Percentiles rank a stretch among this genome's conserved stretches.
Evolutionary conservation across 1,140 invertebrate genomes (phyloP).

Genomic region (Parapsyche elsis): DNA sequence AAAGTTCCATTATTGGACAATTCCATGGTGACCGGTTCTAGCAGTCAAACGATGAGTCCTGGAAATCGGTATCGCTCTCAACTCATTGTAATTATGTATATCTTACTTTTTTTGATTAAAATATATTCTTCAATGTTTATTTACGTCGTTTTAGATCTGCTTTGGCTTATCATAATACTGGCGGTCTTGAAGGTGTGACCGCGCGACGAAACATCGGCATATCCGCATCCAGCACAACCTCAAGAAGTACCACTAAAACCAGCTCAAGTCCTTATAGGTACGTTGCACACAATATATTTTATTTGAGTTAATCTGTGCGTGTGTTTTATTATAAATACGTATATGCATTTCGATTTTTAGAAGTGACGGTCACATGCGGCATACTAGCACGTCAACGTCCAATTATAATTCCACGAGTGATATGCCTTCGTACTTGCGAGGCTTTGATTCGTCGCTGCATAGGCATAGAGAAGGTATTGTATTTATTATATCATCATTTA

Average conservation of each 20-base stretch:
- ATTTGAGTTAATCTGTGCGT: slow-evolving; percentile 37
- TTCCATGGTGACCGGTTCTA: slow-evolving; percentile 76
- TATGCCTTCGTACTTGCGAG: slow-evolving; percentile 74
- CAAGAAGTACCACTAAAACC: slow-evolving; percentile 93
- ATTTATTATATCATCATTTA: background rate
- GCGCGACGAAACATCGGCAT: slow-evolving; percentile 88
- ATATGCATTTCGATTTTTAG: slow-evolving; percentile 58
- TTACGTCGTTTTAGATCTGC: slow-evolving; percentile 74
- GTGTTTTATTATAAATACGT: background rate
- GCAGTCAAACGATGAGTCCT: slow-evolving; percentile 77
- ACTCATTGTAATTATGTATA: background rate
- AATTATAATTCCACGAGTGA: slow-evolving; percentile 85
- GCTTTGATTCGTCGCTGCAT: slow-evolving; percentile 69
- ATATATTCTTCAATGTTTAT: background rate
- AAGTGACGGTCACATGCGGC: slow-evolving; percentile 82
- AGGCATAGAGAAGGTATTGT: slow-evolving; percentile 60
- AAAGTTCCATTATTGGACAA: slow-evolving; percentile 85
- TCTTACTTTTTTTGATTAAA: background rate
- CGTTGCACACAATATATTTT: slow-evolving; percentile 35
- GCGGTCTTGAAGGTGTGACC: slow-evolving; percentile 64
- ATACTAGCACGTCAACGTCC: slow-evolving; percentile 84
- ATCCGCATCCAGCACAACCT: slow-evolving; percentile 95
- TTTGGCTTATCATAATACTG: slow-evolving; percentile 80
- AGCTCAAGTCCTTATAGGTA: slow-evolving; percentile 89
- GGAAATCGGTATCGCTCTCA: slow-evolving; percentile 66